Base-by-base conservation (phyloP, 2,113 vertebrate species). In the Odontophorus gujanensis region DNA sequence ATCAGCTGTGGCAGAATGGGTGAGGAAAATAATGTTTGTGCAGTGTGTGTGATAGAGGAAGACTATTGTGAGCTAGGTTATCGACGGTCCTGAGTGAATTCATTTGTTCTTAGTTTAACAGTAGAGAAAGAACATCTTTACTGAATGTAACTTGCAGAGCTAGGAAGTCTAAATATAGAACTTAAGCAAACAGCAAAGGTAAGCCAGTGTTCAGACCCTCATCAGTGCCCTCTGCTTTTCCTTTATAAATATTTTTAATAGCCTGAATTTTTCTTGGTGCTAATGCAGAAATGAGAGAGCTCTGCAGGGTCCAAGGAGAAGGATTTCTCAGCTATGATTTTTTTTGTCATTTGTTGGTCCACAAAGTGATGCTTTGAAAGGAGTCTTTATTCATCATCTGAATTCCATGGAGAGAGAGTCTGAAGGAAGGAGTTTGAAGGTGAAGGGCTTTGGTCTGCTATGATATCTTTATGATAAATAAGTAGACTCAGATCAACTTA, bases 301-400 rank as follows among this genome's bases (percentile, higher is more conserved):
- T 89, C 15, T 71, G 28, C 25, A 8, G 71, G 13, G 18, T 48
- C 38, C 5, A 14, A 71, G 28, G 32, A 67, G 38, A 69, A 67
- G 13, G 51, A 65, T 18, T 79, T 47, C 32, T 45, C 42, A 38
- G 7, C 24, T 55, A 51, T 50, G 32, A 66, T 6, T 30, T 74
- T 80, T 90, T 38, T 90, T 92, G 91, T 77, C 11, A 42, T 74
- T 69, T 78, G 13, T 58, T 81, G 26, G 69, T 59, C 47, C 42
- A 22, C 32, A 67, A 75, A 72, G 26, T 19, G n/a, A 22, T 74
- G 42, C 5, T 72, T 43, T 81, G 25, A n/a, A 80, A 81, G 22
- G 7, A 45, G 13, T 2, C 4, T 59, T 85, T 87, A 25, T 78
- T 84, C 48, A 13, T 78, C 10, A 4, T 34, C 36, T n/a, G 47